phyloP scores from a whole-genome alignment of 2,113 vertebrate genomes.

The Phylloscopus trochilus region DNA sequence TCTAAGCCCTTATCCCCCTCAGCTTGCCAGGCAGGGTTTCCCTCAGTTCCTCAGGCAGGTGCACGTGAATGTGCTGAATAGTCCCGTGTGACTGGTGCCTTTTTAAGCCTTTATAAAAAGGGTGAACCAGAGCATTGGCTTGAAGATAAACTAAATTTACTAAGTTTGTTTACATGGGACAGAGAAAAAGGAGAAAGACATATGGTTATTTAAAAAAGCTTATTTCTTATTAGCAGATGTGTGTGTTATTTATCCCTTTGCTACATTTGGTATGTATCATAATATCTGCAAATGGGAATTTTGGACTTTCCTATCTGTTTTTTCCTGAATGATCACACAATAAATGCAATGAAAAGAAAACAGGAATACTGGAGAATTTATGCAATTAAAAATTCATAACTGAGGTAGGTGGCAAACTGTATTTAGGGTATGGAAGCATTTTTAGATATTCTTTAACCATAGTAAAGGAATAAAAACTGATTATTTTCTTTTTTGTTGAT shows the following conservation, averaged over 20 bases:
- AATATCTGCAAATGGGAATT: background rate
- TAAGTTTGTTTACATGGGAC: rapidly evolving
- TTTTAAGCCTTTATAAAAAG: background rate
- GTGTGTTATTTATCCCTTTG: background rate
- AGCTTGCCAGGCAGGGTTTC: background rate
- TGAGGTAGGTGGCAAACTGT: background rate
- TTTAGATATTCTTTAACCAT: background rate
- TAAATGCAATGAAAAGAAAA: background rate
- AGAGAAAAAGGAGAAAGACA: background rate
- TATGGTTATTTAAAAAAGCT: background rate
- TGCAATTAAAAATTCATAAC: background rate
- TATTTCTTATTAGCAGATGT: background rate
- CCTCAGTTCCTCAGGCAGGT: background rate
- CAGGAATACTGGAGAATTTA: background rate
- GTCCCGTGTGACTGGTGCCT: background rate
- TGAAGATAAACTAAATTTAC: background rate
- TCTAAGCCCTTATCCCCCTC: background rate
- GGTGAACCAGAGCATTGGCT: background rate
- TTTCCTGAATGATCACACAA: background rate
- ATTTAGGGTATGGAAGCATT: background rate
- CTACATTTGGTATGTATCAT: background rate
- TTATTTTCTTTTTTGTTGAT: background rate
- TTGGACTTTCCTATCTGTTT: background rate
- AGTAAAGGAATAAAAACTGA: background rate
- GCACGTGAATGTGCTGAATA: background rate